Base-by-base conservation (phyloP, 2,797 vertebrate species). In the Hippocampus kuda region DNA sequence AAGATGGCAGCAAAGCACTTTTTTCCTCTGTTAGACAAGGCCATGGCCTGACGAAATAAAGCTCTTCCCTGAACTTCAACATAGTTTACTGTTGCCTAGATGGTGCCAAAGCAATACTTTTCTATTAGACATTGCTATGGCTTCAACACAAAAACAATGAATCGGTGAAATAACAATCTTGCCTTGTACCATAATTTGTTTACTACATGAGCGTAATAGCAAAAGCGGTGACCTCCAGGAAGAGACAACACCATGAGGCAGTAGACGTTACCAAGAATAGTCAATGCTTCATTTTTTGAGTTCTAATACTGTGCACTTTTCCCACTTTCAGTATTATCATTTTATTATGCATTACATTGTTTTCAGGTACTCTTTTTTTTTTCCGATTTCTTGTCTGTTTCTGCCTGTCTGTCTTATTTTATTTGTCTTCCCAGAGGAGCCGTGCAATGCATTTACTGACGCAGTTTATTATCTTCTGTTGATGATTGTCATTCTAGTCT, bases 241-340 rank as follows among this genome's bases (percentile, higher is more conserved):
- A 65, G 41, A 64, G 44, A 48, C 24, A 8, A 18, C 18, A 22
- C 30, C 6, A 16, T 27, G 24, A 20, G 26, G 15, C 24, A 24
- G 24, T 49, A 49, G 26, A 49, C 63, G 2, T 64, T 44, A 8
- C 26, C 3, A 2, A 64, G 62, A 64, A 65, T 48, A 48, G 63
- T 49, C 24, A 48, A 48, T 48, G 44, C 46, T 48, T 65, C 16
- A 18, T 26, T 65, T 64, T 27, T 48, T 4, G 63, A 48, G 24
- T 30, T 22, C 24, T 65, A 65, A 80, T 91, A 90, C 90, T 89
- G 77, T 91, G 92, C 93, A 94, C 94, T 93, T 94, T 92, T 92
- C 89, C 88, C 88, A 91, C 82, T 80, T 81, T 81, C 83, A 88
- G 91, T 93, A 90, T 92, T 92, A 83, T 78, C 49, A 75, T 81